Evolutionary conservation across 2,797 vertebrate genomes (phyloP).

Genomic region (Syngnathus rostellatus): DNA sequence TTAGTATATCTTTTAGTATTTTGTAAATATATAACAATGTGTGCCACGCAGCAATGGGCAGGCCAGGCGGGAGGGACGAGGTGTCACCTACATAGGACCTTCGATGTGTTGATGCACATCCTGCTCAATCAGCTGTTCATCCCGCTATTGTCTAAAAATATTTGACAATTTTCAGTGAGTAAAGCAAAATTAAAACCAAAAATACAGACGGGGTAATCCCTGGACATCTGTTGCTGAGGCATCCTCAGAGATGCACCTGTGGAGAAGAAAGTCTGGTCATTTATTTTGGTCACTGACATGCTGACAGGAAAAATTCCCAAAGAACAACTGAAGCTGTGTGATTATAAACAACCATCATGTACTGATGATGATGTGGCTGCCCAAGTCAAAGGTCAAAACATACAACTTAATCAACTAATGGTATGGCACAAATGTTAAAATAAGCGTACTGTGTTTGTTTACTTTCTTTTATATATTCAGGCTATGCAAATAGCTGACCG

Average conservation of each 20-base stretch:
- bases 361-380: neutral
- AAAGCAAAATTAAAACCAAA: slow-evolving; percentile 43
- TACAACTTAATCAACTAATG: too few species aligned
- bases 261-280: slow-evolving; percentile 45
- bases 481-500: neutral
- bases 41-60: slow-evolving; percentile 13
- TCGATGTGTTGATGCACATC: slow-evolving; percentile 18
- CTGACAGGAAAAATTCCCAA: slow-evolving; percentile 15
- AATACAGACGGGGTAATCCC: slow-evolving; percentile 50
- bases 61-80: slow-evolving; percentile 14
- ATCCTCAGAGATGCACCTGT: slow-evolving; percentile 36
- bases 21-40: slow-evolving; percentile 7
- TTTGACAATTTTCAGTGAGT: slow-evolving; percentile 34
- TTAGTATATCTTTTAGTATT: too few species aligned
- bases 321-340: slow-evolving; percentile 14
- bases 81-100: slow-evolving; percentile 27
- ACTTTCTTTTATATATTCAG: neutral
- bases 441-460: neutral
- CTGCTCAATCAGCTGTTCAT: slow-evolving; percentile 29
- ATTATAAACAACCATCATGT: neutral
- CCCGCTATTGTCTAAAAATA: slow-evolving; percentile 47
- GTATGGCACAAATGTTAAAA: too few species aligned
- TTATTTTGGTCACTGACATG: slow-evolving; percentile 45
- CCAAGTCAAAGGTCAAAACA: neutral
- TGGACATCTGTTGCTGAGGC: slow-evolving; percentile 53